A percentile compares a stretch with the other conserved stretches of the same genome.
Conservation (phyloP, 2,113 vertebrate genomes). For the Tringa solitaria region DNA sequence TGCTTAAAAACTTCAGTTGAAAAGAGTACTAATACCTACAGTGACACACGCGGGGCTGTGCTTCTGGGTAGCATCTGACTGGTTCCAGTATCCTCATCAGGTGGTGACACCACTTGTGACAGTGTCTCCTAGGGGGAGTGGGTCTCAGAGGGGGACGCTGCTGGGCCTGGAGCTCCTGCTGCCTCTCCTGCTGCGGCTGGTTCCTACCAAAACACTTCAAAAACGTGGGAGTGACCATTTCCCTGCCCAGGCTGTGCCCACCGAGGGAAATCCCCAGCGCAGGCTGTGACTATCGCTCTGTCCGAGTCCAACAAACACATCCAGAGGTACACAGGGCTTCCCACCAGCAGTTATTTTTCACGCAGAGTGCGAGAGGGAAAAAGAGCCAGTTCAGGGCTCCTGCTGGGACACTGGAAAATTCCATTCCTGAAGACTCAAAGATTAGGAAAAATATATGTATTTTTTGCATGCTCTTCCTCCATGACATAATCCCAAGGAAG, state of each 20-base stretch:
- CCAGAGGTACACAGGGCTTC: background rate
- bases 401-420: background rate
- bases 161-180: background rate
- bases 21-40: constrained; percentile 71
- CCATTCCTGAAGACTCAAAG: background rate
- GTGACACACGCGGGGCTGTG: constrained; percentile 45
- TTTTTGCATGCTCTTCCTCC: background rate
- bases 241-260: background rate
- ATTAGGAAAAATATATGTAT: background rate
- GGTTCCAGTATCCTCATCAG: constrained; percentile 70
- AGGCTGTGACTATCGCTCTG: background rate
- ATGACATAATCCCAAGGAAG: background rate
- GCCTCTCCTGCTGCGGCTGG: constrained; percentile 20
- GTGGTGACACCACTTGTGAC: constrained; percentile 34
- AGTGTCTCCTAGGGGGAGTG: background rate
- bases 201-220: constrained; percentile 79
- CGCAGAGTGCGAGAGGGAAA: background rate
- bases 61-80: constrained; percentile 80
- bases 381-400: background rate
- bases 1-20: background rate
- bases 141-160: background rate
- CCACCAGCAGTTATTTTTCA: background rate
- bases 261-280: background rate
- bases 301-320: background rate
- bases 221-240: constrained; percentile 71